A percentile compares a stretch with the other conserved stretches of the same genome.
These are phyloP conservation scores for Orbicella faveolata DNA, from an alignment of 64 coral and sea anemone genomes.

Conservation along the genomic window DNA sequence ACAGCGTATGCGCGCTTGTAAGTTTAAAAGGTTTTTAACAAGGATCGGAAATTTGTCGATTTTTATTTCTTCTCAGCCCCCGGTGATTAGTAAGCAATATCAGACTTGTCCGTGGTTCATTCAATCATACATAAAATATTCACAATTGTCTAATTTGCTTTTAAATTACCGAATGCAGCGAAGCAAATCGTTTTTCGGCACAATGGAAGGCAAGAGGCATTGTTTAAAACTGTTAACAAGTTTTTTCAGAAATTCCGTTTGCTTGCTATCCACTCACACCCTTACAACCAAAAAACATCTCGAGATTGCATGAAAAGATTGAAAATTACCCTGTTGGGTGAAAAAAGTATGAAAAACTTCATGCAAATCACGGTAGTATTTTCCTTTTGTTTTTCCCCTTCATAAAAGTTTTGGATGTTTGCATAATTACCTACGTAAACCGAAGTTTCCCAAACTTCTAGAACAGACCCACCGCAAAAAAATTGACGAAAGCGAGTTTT, in stretches of 20 bases:
- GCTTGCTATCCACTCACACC: neutral
- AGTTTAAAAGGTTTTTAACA: neutral
- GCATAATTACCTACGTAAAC: conserved; percentile 2
- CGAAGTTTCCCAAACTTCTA: neutral
- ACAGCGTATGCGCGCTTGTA: neutral
- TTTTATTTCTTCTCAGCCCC: neutral
- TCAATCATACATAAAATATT: neutral
- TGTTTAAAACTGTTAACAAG: neutral
- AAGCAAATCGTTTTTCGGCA: conserved; percentile 12
- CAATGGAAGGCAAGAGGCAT: neutral
- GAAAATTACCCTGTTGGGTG: neutral
- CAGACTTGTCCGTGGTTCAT: neutral
- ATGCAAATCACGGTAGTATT: neutral
- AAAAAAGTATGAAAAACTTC: neutral
- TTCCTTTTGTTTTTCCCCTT: conserved; percentile 39
- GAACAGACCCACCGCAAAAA: neutral
- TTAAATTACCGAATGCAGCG: conserved; percentile 2
- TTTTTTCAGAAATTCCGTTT: neutral
- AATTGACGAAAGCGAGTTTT: neutral
- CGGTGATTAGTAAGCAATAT: neutral
- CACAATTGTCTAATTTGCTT: conserved; percentile 21
- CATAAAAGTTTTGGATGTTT: neutral
- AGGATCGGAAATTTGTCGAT: neutral
- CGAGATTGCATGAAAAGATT: neutral
- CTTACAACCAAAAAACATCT: neutral